Evolutionary conservation across 2,113 vertebrate genomes (phyloP).

Genomic region (Patagioenas fasciata): DNA sequence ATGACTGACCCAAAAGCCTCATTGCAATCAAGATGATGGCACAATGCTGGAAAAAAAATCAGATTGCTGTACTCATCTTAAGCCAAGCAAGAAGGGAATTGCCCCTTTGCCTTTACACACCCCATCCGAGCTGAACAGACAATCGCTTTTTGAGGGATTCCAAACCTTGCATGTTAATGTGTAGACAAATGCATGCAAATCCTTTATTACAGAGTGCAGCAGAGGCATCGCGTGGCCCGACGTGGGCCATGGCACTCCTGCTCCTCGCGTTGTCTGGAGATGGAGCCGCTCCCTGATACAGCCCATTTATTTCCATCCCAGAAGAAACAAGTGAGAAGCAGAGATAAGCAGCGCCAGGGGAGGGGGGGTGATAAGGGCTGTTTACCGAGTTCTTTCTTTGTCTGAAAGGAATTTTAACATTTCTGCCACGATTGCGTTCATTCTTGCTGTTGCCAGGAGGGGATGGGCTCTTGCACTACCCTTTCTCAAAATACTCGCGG

Average conservation of each 20-base stretch:
- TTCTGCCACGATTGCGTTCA: background rate
- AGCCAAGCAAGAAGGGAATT: background rate
- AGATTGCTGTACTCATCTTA: accelerated
- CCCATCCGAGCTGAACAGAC: background rate
- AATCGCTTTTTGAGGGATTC: constrained; percentile 7
- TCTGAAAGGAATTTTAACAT: background rate
- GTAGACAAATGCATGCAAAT: constrained; percentile 44
- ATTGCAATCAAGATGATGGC: background rate
- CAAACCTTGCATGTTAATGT: background rate
- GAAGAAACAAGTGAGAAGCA: constrained; percentile 55
- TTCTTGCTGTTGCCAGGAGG: background rate
- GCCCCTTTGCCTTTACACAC: background rate
- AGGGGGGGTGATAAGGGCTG: background rate
- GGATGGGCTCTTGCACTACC: background rate
- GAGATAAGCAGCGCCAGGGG: constrained; percentile 5
- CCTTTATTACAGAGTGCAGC: background rate
- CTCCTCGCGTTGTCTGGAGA: background rate
- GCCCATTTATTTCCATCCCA: constrained; percentile 41
- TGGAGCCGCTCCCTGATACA: constrained; percentile 4
- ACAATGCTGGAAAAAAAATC: background rate
- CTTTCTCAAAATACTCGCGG: background rate
- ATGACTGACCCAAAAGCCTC: background rate
- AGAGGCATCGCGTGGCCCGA: background rate
- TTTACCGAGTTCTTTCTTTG: background rate
- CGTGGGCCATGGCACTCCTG: background rate